Evolutionary conservation across 2,113 vertebrate species (phyloP), one percentile per base, ranked within the genome.

Genomic region (Thomomys bottae): DNA sequence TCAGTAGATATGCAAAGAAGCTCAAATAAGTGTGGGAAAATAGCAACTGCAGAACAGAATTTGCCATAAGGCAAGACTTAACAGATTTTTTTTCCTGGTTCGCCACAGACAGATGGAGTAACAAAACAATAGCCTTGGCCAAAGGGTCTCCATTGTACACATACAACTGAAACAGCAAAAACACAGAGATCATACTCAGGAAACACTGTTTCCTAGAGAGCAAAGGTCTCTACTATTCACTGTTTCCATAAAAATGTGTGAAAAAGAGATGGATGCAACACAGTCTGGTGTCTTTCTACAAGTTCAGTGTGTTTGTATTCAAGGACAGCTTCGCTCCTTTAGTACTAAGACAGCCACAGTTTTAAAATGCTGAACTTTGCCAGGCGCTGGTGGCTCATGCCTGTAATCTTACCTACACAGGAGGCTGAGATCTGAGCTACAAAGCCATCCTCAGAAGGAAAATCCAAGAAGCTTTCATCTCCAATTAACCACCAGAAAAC

Each of bases 21-120:
- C 97, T 97, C 97, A 97, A 98, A 93, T 97, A 97, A 97, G 96
- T 97, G 98, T 98, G 98, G 98, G 98, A 98, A 98, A 98, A 96
- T 83, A 98, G 97, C 98, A 98, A 98, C 97, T 98, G 98, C 94
- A 90, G 94, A 96, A 95, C 97, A 98, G 96, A 95, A 85, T 95
- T 97, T 97, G 97, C 98, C 98, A 98, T 98, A 98, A 98, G 98
- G 98, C 97, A 98, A 97, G 96, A 97, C 97, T 97, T 97, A 98
- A 97, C 95, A 88, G 96, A 92, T 96, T 63, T 95, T 94, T 42
- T 96, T 97, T 97, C 96, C 97, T 98, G 96, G 96, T 98, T 98
- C 97, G 96, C 92, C 97, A 97, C 96, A 97, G 97, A 97, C 98
- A 98, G 98, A 98, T 98, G 98, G 98, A 98, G 97, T 96, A 96